Base-by-base conservation (phyloP, 2,113 vertebrate genomes). In the Epinephelus moara region DNA sequence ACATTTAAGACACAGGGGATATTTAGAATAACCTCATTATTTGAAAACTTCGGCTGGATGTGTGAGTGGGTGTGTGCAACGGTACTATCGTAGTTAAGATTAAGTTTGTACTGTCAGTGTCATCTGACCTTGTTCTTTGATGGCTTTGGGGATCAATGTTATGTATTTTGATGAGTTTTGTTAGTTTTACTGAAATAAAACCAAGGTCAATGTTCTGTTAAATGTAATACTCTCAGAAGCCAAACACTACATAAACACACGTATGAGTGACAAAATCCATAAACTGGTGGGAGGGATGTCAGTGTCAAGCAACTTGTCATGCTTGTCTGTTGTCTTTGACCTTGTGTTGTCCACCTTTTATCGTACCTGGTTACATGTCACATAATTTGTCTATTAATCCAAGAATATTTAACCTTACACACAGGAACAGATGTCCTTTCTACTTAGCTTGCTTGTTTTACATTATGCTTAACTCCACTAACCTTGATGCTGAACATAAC, bases 1-100 rank as follows among this genome's bases (percentile, higher is more conserved):
- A 53, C 56, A 78, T 71, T 77, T 62, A 18, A 33, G 50, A 67
- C 66, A 79, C 45, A 11, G 33, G 30, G 7, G 49, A 75, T 62
- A 62, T 10, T 49, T 21, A 63, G 56, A 72, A 52, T 73, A 19
- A 55, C 23, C 40, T 56, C 37, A 60, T 40, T 62, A 62, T 57
- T 62, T 70, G 8, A 62, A 49, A 70, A 66, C 5, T n/a, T 61
- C 8, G 52, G 37, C 18, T 27, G 17, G 40, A 66, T 60, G 66
- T 60, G 17, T 66, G 15, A 15, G 19, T 45, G 27, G 6, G 9
- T 17, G 13, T 72, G 7, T 55, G 1, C 13, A 79, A 62, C 62
- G 30, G 56, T 52, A 25, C 33, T 63, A 7, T 0, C n/a, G n/a
- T 45, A 30, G 7, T 64, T 21, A 4, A 47, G 52, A 56, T 42